Conservation (phyloP, 2,797 vertebrate genomes). For the Monodelphis domestica region DNA sequence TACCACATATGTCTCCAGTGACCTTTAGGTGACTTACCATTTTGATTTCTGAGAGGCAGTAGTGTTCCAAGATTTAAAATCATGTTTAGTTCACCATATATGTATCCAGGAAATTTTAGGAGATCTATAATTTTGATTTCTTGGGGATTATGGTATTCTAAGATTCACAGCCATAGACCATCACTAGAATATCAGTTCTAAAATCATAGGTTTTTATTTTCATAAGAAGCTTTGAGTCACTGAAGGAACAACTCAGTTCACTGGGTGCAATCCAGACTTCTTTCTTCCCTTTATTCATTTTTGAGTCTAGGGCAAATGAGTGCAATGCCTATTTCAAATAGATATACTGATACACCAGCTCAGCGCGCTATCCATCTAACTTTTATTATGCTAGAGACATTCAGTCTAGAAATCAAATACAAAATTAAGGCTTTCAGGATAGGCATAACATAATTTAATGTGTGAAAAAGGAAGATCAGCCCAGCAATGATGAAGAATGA, state of each 20-base stretch:
- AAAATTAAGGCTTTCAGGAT: neutral
- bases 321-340: neutral
- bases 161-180: neutral
- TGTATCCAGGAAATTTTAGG: neutral
- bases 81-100: neutral
- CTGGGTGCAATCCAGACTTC: neutral
- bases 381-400: neutral
- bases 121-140: neutral
- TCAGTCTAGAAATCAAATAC: neutral
- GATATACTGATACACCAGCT: neutral
- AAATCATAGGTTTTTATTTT: neutral
- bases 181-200: neutral
- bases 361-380: neutral
- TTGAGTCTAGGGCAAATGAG: neutral
- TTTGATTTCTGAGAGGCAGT: neutral
- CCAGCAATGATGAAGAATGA: neutral
- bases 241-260: neutral
- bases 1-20: neutral
- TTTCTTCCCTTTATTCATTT: neutral
- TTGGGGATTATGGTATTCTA: neutral
- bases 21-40: neutral
- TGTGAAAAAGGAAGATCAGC: neutral
- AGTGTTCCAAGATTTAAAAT: neutral
- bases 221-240: neutral
- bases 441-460: neutral